Base-by-base conservation (phyloP, 2,797 vertebrate species). In the Coendou prehensilis region DNA sequence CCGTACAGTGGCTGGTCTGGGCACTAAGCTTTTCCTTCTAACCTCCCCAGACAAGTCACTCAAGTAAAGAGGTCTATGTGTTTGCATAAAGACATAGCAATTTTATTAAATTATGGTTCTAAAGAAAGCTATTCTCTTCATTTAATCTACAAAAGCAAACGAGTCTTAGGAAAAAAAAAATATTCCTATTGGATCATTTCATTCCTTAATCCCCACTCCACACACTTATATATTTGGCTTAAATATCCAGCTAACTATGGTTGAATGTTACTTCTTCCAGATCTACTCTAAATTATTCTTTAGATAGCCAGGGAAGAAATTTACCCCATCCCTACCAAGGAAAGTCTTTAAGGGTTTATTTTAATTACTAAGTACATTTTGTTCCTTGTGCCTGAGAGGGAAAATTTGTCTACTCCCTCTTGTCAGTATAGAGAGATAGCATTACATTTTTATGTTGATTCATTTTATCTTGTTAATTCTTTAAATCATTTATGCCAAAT, bases 41-140 rank as follows among this genome's bases (percentile, higher is more conserved):
- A 95, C 97, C 96, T 98, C 98, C 97, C 97, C 90, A 97, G 98
- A 97, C 59, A 88, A 97, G 98, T 97, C 98, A 97, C 95, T 98
- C 97, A 98, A 82, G 97, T 94, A 97, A 97, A 98, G 97, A 97
- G 93, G 92, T 91, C 90, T 89, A 89, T 93, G 97, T 97, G 96
- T 95, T 94, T 94, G 96, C 91, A 64, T 79, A 73, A 75, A 1
- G 94, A 94, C 78, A 97, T 57, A 71, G 50, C 6, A 69, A 63
- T 93, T 97, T 95, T 96, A 92, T 80, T 59, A 93, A 96, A 92
- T 50, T 63, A 18, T 1, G 75, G 37, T 57, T 23, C 59, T 89
- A 82, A 93, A 57, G 90, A 96, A 96, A 97, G 82, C 76, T 57
- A 37, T 96, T 96, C 23, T 91, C 93, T 94, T 96, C 30, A 97